phyloP scores from a whole-genome alignment of 2,888 invertebrate species.

The Odontothrips loti region DNA sequence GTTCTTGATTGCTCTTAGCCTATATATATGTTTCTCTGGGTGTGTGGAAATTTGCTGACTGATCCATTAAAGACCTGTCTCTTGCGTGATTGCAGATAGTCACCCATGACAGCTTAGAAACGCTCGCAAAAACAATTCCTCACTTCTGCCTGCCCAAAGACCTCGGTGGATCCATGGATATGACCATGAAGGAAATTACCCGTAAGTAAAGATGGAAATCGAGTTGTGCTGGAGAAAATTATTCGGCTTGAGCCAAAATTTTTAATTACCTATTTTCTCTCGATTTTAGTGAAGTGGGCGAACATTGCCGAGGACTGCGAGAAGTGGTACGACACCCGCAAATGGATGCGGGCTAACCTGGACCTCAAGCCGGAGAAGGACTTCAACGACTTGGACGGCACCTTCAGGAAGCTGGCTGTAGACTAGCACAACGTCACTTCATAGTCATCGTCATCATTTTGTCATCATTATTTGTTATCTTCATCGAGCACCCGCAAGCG shows the following conservation, averaged over 20 bases:
- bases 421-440: background rate
- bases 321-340: background rate
- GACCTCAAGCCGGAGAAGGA: background rate
- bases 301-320: background rate
- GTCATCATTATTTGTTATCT: background rate
- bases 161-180: background rate
- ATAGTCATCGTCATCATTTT: background rate
- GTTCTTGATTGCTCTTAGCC: too few relatives aligned
- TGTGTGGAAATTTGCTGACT: too few relatives aligned
- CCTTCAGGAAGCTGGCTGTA: background rate
- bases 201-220: background rate
- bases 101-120: background rate
- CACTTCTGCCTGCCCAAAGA: slow-evolving; percentile 12
- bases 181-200: background rate
- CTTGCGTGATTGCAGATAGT: background rate
- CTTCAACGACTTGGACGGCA: background rate
- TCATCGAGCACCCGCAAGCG: too few relatives aligned
- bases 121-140: background rate
- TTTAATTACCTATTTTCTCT: background rate
- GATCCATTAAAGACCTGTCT: background rate
- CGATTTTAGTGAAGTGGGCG: background rate
- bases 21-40: too few relatives aligned
- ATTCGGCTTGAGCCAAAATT: background rate
- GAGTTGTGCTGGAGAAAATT: background rate
- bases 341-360: slow-evolving; percentile 9